Evolutionary conservation across 2,113 vertebrate species (phyloP).

Genomic region (Coregonus clupeaformis): DNA sequence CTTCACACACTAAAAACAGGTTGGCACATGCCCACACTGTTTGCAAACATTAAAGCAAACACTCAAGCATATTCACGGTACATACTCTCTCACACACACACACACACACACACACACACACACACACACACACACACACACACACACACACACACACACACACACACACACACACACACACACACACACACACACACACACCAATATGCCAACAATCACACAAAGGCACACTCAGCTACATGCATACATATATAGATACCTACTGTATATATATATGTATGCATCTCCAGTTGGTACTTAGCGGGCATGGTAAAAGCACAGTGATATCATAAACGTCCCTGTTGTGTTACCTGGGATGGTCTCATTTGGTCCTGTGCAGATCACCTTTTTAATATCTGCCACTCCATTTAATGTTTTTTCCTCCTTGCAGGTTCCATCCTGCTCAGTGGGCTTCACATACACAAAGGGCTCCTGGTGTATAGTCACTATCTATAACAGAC

Average conservation of each 20-base stretch:
- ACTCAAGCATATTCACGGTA: background rate
- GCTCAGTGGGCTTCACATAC: slow-evolving; percentile 90
- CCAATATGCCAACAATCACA: no score
- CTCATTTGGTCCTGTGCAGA: slow-evolving; percentile 97
- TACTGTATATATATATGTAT: slow-evolving; percentile 74
- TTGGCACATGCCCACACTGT: background rate
- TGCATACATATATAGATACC: slow-evolving; percentile 62
- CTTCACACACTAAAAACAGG: slow-evolving; percentile 1
- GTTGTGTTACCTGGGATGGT: slow-evolving; percentile 90
- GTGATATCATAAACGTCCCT: slow-evolving; percentile 68
- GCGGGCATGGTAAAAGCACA: slow-evolving; percentile 31
- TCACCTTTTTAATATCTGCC: slow-evolving; percentile 92
- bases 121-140: slow-evolving; percentile 37
- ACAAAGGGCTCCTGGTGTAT: slow-evolving; percentile 99
- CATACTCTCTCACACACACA: background rate
- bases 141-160: slow-evolving; percentile 17
- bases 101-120: slow-evolving; percentile 14
- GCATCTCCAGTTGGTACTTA: slow-evolving; percentile 62
- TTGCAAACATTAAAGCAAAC: background rate
- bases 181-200: no score
- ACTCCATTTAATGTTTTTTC: slow-evolving; percentile 92
- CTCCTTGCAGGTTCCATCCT: slow-evolving; percentile 90
- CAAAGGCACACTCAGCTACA: no score
- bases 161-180: slow-evolving; percentile 50
- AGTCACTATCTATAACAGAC: slow-evolving; percentile 86